Evolutionary conservation across 2,797 vertebrate species (phyloP), one percentile per base, ranked within the genome.

Genomic region (Etheostoma nigrum): DNA sequence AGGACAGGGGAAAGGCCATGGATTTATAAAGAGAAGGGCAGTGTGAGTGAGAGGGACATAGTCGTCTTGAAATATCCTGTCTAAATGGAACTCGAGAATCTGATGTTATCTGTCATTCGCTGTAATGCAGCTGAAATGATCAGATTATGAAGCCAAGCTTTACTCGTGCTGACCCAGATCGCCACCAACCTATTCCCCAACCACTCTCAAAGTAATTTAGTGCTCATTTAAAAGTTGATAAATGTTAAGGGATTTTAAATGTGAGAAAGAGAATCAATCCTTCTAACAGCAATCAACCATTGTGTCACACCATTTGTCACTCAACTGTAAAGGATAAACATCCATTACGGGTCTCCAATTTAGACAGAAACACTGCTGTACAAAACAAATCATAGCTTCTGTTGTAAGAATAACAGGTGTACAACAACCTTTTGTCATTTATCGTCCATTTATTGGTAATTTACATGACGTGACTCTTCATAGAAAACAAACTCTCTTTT

Each of bases 161-260:
- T 36, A 42, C 16, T 47, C 0, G 0, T 40, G 4, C 45, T 53
- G 65, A 79, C 53, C 52, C 67, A 40, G 19, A 73, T 19, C 55
- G 19, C 69, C 18, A 18, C 7, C 48, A 23, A 8, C n/a, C 21
- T 2, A 14, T 47, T 47, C 18, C 40, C 8, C 44, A 25, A 59
- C 6, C 49, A 60, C 70, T 80, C 45, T 40, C 21, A 23, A 53
- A 73, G 60, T 77, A 61, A 69, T 1, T 58, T 15, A 72, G 33
- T 25, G 67, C 52, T 72, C 72, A 77, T 78, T 76, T 77, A 73
- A 82, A 76, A 52, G 60, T 40, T 84, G 62, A 81, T 81, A 27
- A 71, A 82, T 70, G 69, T 78, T 86, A 64, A 77, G 62, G 76
- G 63, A 69, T 12, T 60, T 66, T 72, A 65, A 90, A 67, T 58